phyloP scores from a whole-genome alignment of 2,113 vertebrate species.

The Gallinago undulata region DNA sequence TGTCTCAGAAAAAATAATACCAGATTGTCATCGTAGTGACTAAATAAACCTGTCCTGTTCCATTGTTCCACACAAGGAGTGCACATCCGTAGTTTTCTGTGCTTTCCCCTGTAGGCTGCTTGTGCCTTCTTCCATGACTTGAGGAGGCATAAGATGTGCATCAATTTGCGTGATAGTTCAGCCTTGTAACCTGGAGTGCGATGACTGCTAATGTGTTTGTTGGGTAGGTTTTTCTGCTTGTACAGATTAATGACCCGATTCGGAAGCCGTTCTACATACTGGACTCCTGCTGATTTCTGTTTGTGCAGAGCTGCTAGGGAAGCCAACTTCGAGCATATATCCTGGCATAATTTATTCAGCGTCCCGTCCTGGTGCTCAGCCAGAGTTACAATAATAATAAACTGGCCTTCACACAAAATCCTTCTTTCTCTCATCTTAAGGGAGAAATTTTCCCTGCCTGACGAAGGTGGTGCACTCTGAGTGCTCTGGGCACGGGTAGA shows the following conservation, averaged over 20 bases:
- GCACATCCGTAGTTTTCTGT: accelerated
- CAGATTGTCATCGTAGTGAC: background rate
- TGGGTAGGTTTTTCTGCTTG: slow-evolving; percentile 51
- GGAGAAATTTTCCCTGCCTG: background rate
- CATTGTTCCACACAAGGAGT: background rate
- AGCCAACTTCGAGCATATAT: background rate
- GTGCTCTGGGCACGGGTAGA: background rate
- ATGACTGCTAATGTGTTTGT: slow-evolving; percentile 43
- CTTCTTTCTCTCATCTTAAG: background rate
- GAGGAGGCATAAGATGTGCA: background rate
- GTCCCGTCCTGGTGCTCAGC: background rate
- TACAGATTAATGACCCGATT: slow-evolving; percentile 58
- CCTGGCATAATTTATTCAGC: slow-evolving; percentile 1
- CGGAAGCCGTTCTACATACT: background rate
- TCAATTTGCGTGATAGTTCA: slow-evolving; percentile 27
- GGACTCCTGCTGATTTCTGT: slow-evolving; percentile 29
- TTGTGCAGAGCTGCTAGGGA: slow-evolving; percentile 4
- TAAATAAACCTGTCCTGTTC: background rate
- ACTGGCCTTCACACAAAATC: background rate
- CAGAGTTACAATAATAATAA: background rate
- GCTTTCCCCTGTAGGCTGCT: background rate
- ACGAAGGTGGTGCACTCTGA: background rate
- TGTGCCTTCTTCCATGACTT: background rate
- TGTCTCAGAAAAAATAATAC: background rate
- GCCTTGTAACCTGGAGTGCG: slow-evolving; percentile 14